Conservation (phyloP, 92 coral and sea anemone species). For the Porites cylindrica region DNA sequence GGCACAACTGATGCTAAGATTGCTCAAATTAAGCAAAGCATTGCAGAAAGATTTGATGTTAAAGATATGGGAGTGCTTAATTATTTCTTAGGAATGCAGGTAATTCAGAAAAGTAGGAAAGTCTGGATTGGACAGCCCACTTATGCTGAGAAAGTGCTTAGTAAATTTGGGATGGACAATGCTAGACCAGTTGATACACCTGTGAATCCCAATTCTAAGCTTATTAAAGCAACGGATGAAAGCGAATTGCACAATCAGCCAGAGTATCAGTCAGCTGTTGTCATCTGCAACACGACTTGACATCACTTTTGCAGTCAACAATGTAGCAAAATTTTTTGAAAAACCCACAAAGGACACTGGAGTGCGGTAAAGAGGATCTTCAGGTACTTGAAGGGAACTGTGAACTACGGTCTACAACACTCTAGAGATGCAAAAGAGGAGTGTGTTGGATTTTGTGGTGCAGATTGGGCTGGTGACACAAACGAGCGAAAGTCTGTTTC, state of each 20-base stretch:
- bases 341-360: constrained; percentile 67
- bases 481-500: constrained; percentile 75
- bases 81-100: too few species aligned
- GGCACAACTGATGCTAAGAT: too few species aligned
- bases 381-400: constrained; percentile 66
- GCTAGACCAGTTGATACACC: too few species aligned
- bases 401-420: constrained; percentile 60
- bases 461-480: constrained; percentile 72
- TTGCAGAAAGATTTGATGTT: too few species aligned
- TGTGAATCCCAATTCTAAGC: too few species aligned
- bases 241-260: neutral
- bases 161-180: too few species aligned
- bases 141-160: too few species aligned
- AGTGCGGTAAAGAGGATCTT: constrained; percentile 64
- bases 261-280: constrained; percentile 71
- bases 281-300: constrained; percentile 74
- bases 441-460: constrained; percentile 74
- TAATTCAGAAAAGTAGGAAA: too few species aligned
- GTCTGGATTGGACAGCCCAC: too few species aligned
- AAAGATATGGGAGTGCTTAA: too few species aligned
- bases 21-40: too few species aligned
- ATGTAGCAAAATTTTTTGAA: constrained; percentile 61
- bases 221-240: too few species aligned
- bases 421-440: constrained; percentile 8
- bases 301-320: constrained; percentile 68